Conservation (phyloP, 1,140 invertebrate species). For the Caenorhabditis remanei region DNA sequence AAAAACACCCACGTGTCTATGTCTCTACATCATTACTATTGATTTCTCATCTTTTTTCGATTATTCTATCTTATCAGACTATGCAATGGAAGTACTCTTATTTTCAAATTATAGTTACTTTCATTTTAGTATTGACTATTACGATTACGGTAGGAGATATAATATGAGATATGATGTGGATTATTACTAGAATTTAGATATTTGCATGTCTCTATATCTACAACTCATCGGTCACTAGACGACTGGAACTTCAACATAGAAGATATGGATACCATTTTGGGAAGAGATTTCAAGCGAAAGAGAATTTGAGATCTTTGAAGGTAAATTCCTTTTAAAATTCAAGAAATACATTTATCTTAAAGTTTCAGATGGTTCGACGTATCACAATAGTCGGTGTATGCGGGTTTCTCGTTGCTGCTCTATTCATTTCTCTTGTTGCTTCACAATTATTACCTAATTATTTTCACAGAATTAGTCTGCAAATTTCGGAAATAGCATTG, state of each 20-base stretch:
- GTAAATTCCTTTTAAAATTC: not conserved
- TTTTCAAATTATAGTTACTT: not conserved
- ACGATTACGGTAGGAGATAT: not conserved
- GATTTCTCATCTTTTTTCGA: not conserved
- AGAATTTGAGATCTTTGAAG: not conserved
- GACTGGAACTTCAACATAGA: not conserved
- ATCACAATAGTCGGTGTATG: not conserved
- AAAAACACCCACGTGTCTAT: not conserved
- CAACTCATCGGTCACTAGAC: not conserved
- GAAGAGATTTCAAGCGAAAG: not conserved
- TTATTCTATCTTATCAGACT: not conserved
- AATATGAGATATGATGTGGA: not conserved
- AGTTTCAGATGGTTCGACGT: not conserved
- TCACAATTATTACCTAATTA: not conserved
- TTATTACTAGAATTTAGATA: not conserved
- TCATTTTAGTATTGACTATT: not conserved
- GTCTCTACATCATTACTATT: not conserved
- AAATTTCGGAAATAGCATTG: not conserved
- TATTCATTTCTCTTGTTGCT: not conserved
- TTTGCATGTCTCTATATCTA: not conserved
- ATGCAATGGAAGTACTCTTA: constrained; percentile 1
- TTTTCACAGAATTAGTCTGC: not conserved
- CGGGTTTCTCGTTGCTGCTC: not conserved
- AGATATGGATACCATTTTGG: constrained; percentile 15
- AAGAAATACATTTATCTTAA: not conserved